These are phyloP conservation scores for Microplitis mediator DNA, from an alignment of 1,140 invertebrate species.

Conservation along the genomic window DNA sequence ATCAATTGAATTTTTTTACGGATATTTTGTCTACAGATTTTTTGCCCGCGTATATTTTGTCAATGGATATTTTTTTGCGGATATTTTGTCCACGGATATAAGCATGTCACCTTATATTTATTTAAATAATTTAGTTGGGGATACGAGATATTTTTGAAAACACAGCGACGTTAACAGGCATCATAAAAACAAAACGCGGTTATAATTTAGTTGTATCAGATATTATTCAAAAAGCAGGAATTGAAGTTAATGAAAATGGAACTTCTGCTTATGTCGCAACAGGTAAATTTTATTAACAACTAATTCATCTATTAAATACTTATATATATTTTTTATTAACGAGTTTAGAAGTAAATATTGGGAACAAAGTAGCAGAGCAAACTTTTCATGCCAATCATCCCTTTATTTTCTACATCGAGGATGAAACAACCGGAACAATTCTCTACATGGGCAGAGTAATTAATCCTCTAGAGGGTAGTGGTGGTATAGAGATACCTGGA, in stretches of 20 bases:
- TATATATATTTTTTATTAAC: slow-evolving; percentile 32
- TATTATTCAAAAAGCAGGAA: slow-evolving; percentile 80
- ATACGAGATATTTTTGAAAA: slow-evolving; percentile 73
- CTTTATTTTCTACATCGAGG: slow-evolving; percentile 82
- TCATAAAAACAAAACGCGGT: slow-evolving; percentile 63
- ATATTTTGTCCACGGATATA: too few relatives aligned
- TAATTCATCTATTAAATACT: slow-evolving; percentile 1
- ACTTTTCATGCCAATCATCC: slow-evolving; percentile 74
- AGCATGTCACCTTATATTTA: too few relatives aligned
- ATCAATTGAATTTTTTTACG: too few relatives aligned
- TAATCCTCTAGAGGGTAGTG: slow-evolving; percentile 61
- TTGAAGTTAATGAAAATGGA: slow-evolving; percentile 85
- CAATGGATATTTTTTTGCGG: too few relatives aligned
- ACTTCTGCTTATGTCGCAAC: slow-evolving; percentile 79
- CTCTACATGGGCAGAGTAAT: slow-evolving; percentile 75
- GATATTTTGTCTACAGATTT: too few relatives aligned
- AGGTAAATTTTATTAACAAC: slow-evolving; percentile 57
- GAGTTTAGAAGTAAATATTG: slow-evolving; percentile 68
- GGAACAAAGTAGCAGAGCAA: slow-evolving; percentile 73
- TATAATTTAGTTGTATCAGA: slow-evolving; percentile 70
- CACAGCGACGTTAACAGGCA: slow-evolving; percentile 70
- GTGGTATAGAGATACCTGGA: slow-evolving; percentile 8
- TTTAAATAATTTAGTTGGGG: slow-evolving; percentile 65
- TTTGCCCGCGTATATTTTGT: too few relatives aligned
- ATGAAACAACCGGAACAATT: slow-evolving; percentile 72